phyloP scores from a whole-genome alignment of 2,113 vertebrate genomes.

The Capra hircus region DNA sequence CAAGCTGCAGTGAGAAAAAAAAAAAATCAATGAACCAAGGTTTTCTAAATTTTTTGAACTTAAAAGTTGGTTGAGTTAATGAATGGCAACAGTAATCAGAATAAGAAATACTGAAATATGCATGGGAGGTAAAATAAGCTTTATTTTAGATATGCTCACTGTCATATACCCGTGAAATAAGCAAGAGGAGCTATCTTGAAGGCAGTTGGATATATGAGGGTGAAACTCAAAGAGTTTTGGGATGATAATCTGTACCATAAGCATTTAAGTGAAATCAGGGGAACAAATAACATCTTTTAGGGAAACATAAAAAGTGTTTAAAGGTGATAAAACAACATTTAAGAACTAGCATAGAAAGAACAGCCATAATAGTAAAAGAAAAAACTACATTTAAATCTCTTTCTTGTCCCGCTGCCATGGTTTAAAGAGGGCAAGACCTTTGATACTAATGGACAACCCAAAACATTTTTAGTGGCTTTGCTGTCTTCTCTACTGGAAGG shows the following conservation, averaged over 20 bases:
- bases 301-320: background rate
- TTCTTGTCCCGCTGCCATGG: background rate
- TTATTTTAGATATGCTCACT: background rate
- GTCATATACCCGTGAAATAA: background rate
- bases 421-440: background rate
- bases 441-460: background rate
- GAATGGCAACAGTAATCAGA: background rate
- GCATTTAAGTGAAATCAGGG: background rate
- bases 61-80: background rate
- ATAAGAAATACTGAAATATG: background rate
- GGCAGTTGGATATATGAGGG: background rate
- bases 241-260: background rate
- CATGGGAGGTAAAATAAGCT: background rate
- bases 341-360: background rate
- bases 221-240: background rate
- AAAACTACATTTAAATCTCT: background rate
- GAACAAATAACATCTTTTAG: background rate
- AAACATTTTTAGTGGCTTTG: background rate
- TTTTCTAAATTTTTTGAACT: constrained; percentile 1
- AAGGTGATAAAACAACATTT: background rate
- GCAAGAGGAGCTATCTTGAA: background rate
- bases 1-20: background rate
- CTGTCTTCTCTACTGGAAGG: background rate
- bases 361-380: background rate
- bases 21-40: background rate